Evolutionary conservation across 2,797 vertebrate species (phyloP).

Genomic region (Diceros bicornis): DNA sequence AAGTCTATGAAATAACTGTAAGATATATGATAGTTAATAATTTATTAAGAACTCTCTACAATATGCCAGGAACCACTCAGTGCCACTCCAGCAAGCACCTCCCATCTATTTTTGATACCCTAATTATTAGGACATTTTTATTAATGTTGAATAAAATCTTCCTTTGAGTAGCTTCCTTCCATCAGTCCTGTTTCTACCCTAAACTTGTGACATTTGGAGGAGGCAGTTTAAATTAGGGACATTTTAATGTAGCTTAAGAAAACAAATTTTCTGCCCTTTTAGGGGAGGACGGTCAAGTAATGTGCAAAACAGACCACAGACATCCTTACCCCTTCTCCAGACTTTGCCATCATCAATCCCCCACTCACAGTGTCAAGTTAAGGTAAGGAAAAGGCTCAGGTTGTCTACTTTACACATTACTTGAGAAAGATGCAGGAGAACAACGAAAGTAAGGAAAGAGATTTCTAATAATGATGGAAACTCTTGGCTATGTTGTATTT

Average conservation of each 20-base stretch:
- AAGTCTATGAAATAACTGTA: not conserved
- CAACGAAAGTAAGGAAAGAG: not conserved
- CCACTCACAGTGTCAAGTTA: not conserved
- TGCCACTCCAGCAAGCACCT: not conserved
- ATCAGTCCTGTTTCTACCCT: not conserved
- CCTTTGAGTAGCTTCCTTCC: not conserved
- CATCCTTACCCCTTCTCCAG: not conserved
- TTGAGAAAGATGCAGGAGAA: not conserved
- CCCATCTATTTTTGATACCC: not conserved
- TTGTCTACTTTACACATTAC: not conserved
- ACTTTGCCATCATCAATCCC: not conserved
- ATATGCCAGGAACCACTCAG: not conserved
- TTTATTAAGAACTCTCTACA: not conserved
- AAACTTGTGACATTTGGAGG: not conserved
- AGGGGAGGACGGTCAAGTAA: not conserved
- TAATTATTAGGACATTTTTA: not conserved
- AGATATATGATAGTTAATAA: not conserved
- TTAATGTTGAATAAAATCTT: slow-evolving; percentile 19
- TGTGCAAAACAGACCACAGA: not conserved
- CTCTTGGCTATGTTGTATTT: not conserved
- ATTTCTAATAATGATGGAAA: not conserved
- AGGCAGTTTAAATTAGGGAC: not conserved
- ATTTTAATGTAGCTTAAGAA: not conserved
- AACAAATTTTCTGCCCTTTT: not conserved
- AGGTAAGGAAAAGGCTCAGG: not conserved